Evolutionary conservation across 2,797 vertebrate species (phyloP).

Genomic region (Lacerta agilis): DNA sequence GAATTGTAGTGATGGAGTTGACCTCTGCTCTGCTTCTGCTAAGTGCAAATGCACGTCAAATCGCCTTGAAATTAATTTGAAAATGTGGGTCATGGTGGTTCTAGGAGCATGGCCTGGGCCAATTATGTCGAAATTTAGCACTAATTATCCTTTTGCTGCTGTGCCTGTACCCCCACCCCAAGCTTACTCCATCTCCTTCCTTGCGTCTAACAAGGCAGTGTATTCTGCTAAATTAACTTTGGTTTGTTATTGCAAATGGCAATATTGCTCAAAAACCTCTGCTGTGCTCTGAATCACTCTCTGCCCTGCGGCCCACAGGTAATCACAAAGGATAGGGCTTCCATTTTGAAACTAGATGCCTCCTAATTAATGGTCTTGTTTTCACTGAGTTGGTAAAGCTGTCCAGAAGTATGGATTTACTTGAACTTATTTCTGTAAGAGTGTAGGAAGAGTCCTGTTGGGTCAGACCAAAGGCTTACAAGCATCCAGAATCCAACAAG

Average conservation of each 20-base stretch:
- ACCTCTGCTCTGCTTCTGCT: not conserved
- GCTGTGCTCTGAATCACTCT: not conserved
- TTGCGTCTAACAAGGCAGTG: not conserved
- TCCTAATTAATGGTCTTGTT: not conserved
- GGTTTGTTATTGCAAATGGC: not conserved
- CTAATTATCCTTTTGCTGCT: not conserved
- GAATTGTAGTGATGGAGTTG: not conserved
- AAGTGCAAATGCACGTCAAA: not conserved
- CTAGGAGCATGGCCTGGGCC: not conserved
- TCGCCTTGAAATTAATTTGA: not conserved
- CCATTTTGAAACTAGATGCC: not conserved
- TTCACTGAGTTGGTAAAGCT: not conserved
- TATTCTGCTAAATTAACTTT: not conserved
- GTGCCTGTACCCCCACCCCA: not conserved
- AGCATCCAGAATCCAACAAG: too few species aligned
- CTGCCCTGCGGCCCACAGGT: not conserved
- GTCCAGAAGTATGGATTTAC: not conserved
- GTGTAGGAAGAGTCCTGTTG: too few species aligned
- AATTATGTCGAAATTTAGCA: not conserved
- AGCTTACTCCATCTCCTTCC: not conserved
- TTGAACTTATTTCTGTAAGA: not conserved
- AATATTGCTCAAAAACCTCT: not conserved
- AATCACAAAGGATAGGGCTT: not conserved
- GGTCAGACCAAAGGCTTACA: too few species aligned
- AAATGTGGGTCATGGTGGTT: not conserved